A percentile compares a stretch with the other conserved stretches of the same genome.
Evolutionary conservation across 2,888 invertebrate species (phyloP).

Genomic region (Cerastoderma edule): DNA sequence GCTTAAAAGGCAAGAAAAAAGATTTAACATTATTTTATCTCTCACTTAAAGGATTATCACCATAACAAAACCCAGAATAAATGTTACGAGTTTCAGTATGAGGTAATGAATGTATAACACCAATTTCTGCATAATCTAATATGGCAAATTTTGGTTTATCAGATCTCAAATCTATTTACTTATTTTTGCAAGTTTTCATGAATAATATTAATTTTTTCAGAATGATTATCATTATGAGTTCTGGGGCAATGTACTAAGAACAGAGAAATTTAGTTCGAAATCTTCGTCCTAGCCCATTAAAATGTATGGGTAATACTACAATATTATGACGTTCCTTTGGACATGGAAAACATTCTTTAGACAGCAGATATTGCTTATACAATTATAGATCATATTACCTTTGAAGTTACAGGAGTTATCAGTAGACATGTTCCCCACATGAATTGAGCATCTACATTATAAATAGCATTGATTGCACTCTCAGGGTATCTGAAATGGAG

Average conservation of each 20-base stretch:
- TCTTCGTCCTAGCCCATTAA: too few relatives aligned
- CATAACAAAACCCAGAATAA: too few relatives aligned
- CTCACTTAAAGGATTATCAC: too few relatives aligned
- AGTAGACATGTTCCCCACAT: slow-evolving; percentile 82
- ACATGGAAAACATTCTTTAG: background rate
- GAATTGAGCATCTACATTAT: slow-evolving; percentile 70
- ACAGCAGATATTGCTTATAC: background rate
- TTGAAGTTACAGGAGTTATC: slow-evolving; percentile 71
- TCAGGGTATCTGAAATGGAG: slow-evolving; percentile 39
- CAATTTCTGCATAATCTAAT: too few relatives aligned
- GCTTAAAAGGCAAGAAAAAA: background rate
- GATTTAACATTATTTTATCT: background rate
- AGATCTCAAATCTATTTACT: too few relatives aligned
- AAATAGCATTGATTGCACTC: slow-evolving; percentile 69
- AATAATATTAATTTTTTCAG: background rate
- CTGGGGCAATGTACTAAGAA: background rate
- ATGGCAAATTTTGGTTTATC: too few relatives aligned
- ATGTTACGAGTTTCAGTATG: too few relatives aligned
- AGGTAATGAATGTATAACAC: too few relatives aligned
- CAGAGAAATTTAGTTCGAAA: background rate
- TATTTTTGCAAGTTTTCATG: too few relatives aligned
- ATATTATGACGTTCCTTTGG: too few relatives aligned
- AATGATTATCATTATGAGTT: background rate
- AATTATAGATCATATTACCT: slow-evolving; percentile 32
- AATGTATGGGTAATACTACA: too few relatives aligned